Percentiles rank a stretch among this genome's conserved stretches.
These are phyloP conservation scores for Elephas maximus DNA, from an alignment of 2,113 vertebrate species.

Conservation along the genomic window DNA sequence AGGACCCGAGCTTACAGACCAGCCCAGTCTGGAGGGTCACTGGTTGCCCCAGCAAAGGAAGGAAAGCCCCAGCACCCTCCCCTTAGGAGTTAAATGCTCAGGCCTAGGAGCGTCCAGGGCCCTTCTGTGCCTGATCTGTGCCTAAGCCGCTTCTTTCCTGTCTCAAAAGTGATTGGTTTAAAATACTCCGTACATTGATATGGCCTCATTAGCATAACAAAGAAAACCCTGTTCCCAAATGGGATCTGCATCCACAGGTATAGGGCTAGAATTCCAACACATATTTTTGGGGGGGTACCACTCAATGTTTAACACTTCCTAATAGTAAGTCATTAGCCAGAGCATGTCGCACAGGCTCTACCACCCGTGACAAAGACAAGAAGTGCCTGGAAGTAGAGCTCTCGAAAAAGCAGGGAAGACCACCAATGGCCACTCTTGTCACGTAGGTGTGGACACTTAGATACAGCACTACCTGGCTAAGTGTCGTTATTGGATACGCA, in stretches of 20 bases:
- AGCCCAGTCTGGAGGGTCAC: not conserved
- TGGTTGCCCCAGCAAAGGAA: not conserved
- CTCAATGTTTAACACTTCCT: too few relatives aligned
- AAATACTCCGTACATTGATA: too few relatives aligned
- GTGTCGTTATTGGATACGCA: too few relatives aligned
- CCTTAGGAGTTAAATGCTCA: not conserved
- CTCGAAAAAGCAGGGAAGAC: not conserved
- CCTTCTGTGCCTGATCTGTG: too few relatives aligned
- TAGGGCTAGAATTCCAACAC: too few relatives aligned
- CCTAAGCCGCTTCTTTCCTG: too few relatives aligned
- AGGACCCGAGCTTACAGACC: not conserved
- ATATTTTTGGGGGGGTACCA: too few relatives aligned
- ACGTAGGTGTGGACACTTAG: not conserved
- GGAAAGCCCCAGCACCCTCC: not conserved
- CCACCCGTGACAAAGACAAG: not conserved
- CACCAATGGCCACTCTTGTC: too few relatives aligned
- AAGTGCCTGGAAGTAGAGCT: not conserved
- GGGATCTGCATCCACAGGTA: too few relatives aligned
- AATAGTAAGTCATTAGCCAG: not conserved
- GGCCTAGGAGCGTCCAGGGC: not conserved
- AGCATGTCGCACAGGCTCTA: not conserved
- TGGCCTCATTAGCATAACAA: too few relatives aligned
- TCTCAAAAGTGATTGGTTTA: too few relatives aligned
- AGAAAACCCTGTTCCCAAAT: too few relatives aligned
- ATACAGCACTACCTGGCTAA: not conserved